Evolutionary conservation across 2,888 invertebrate genomes (phyloP).

Genomic region (Apotomis capreana): DNA sequence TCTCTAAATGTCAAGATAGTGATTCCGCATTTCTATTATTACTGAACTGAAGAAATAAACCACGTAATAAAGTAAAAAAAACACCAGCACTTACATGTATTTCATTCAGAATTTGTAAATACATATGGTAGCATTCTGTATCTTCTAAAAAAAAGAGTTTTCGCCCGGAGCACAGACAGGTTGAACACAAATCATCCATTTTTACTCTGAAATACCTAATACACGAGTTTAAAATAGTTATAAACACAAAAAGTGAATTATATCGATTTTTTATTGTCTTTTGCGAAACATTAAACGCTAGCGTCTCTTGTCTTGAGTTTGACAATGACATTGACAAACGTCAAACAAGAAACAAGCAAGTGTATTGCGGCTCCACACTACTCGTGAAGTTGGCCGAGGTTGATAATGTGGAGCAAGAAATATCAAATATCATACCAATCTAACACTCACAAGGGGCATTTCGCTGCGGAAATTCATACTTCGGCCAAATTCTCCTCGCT

Average conservation of each 20-base stretch:
- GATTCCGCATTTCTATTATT: no score
- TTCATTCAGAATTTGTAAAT: conserved; percentile 71
- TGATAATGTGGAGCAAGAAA: no score
- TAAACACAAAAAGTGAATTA: not conserved
- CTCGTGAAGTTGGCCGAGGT: no score
- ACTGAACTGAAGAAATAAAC: not conserved
- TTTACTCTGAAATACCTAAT: not conserved
- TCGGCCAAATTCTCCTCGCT: no score
- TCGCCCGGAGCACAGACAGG: conserved; percentile 65
- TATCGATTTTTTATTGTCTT: conserved; percentile 24
- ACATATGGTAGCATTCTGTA: conserved; percentile 60
- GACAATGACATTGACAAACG: not conserved
- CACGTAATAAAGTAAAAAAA: not conserved
- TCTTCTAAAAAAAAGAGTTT: conserved; percentile 62
- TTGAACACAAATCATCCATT: conserved; percentile 72
- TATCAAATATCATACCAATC: no score
- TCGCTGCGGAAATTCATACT: no score
- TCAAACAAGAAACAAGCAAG: no score
- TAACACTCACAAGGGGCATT: no score
- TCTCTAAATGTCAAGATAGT: no score
- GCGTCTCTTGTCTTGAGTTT: not conserved
- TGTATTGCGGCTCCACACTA: no score
- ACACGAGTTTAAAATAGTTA: not conserved
- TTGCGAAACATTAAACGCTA: not conserved
- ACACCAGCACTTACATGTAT: conserved; percentile 59